Evolutionary conservation across 2,113 vertebrate species (phyloP).

Genomic region (Ellobius talpinus): DNA sequence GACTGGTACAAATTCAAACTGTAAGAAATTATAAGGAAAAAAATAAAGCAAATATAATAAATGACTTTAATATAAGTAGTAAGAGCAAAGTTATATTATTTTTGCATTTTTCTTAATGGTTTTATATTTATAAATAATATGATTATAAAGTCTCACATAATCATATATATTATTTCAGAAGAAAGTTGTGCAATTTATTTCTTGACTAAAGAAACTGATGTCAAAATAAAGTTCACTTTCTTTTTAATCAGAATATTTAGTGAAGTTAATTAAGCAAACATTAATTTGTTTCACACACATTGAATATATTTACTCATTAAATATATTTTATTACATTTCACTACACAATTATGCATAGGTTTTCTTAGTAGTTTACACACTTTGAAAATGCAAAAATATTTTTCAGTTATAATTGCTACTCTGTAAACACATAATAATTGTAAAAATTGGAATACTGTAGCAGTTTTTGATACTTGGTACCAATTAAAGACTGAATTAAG

Average conservation of each 20-base stretch:
- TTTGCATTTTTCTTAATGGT: not conserved
- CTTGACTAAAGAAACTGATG: not conserved
- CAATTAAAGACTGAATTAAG: not conserved
- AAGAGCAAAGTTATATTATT: not conserved
- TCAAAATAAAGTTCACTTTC: not conserved
- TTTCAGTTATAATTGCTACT: not conserved
- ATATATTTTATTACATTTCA: slow-evolving; percentile 1
- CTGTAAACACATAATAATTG: not conserved
- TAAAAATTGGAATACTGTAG: not conserved
- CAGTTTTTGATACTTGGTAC: not conserved
- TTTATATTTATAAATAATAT: not conserved
- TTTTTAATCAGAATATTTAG: not conserved
- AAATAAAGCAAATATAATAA: not conserved
- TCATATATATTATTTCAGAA: not conserved
- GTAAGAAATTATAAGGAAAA: slow-evolving; percentile 39
- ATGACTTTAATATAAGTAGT: not conserved
- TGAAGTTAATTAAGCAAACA: not conserved
- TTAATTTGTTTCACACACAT: not conserved
- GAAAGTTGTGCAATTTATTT: not conserved
- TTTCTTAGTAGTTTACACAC: not conserved
- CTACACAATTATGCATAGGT: not conserved
- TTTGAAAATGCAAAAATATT: not conserved
- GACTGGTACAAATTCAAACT: slow-evolving; percentile 29
- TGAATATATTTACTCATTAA: not conserved
- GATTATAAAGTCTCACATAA: not conserved